Evolutionary conservation across 2,888 invertebrate species (phyloP).

Genomic region (Linnaemya vulpina): DNA sequence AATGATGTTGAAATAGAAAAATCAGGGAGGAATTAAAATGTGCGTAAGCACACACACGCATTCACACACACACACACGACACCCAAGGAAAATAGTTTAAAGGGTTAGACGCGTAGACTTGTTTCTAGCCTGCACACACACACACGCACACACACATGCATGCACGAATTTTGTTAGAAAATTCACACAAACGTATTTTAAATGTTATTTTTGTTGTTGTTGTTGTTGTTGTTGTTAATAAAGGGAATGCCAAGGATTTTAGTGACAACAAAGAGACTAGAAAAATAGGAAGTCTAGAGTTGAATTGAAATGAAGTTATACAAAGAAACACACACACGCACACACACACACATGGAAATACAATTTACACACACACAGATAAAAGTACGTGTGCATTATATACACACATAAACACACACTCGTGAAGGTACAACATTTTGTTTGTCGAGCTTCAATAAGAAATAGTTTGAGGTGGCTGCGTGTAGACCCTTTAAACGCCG

Average conservation of each 20-base stretch:
- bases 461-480: slow-evolving; percentile 28
- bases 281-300: slow-evolving; percentile 22
- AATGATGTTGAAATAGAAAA: slow-evolving; percentile 35
- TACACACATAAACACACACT: neutral
- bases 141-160: neutral
- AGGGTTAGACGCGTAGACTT: slow-evolving; percentile 41
- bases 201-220: too few relatives aligned
- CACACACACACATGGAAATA: neutral
- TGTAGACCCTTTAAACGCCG: neutral
- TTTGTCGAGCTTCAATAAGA: neutral
- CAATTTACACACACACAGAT: neutral
- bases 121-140: slow-evolving; percentile 15
- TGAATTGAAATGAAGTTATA: slow-evolving; percentile 9
- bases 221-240: neutral
- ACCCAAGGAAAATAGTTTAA: neutral
- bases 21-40: slow-evolving; percentile 65
- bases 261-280: slow-evolving; percentile 18
- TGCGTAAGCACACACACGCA: slow-evolving; percentile 44
- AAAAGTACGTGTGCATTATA: neutral
- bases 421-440: neutral
- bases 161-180: slow-evolving; percentile 13
- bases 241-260: slow-evolving; percentile 65
- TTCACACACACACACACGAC: too few relatives aligned
- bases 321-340: neutral
- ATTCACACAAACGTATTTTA: slow-evolving; percentile 2